Conservation (phyloP, 1,140 invertebrate genomes). For the Saccostrea cuccullata region DNA sequence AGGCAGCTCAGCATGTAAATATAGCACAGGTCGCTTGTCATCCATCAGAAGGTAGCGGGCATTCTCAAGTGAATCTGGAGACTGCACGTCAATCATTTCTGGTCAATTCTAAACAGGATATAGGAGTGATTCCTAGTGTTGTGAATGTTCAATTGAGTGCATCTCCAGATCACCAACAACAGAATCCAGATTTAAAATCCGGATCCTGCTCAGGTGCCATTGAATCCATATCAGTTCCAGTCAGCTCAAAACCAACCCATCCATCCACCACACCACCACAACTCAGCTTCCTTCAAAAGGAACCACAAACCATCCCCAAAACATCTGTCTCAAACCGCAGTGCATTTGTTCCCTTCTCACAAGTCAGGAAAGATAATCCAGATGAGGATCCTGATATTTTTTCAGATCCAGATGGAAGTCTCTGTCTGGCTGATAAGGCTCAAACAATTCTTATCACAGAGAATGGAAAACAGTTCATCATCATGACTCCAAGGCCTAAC, state of each 20-base stretch:
- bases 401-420: background rate
- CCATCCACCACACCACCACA: conserved; percentile 44
- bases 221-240: background rate
- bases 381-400: background rate
- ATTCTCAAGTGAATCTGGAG: background rate
- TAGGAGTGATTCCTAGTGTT: background rate
- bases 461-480: conserved; percentile 19
- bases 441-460: background rate
- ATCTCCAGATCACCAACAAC: background rate
- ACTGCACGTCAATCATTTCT: background rate
- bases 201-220: background rate
- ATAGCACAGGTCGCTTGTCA: background rate
- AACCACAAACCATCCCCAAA: conserved; percentile 21
- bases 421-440: background rate
- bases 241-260: background rate
- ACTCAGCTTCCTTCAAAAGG: background rate
- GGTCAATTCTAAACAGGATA: background rate
- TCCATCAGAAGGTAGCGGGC: background rate
- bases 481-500: background rate
- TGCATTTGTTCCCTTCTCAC: conserved; percentile 69
- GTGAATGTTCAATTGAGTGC: background rate
- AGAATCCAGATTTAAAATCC: background rate
- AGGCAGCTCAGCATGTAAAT: background rate
- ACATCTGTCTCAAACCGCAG: conserved; percentile 58
- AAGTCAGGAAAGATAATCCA: background rate